Conservation (phyloP, 2,113 vertebrate genomes). For the Eurystomus gularis region DNA sequence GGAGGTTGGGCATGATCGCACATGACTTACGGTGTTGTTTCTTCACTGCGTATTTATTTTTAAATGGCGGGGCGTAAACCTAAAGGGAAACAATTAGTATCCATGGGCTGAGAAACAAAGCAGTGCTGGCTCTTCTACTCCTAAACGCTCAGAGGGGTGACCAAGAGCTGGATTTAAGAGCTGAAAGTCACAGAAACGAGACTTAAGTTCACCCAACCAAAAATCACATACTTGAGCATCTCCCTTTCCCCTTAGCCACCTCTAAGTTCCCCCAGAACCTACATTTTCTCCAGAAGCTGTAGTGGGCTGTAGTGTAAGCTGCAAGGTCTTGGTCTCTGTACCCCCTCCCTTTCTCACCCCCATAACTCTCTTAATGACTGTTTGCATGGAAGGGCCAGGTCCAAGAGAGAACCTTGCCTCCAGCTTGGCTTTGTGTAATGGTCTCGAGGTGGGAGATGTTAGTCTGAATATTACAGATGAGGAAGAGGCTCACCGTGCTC, state of each 20-base stretch:
- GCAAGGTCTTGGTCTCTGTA: neutral
- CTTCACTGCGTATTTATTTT: neutral
- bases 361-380: neutral
- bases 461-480: neutral
- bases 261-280: neutral
- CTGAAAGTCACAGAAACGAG: neutral
- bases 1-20: neutral
- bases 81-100: slow-evolving; percentile 35
- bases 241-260: neutral
- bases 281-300: neutral
- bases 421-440: neutral
- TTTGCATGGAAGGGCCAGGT: neutral
- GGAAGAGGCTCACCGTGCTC: neutral
- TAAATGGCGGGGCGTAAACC: neutral
- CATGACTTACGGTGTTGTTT: slow-evolving; percentile 41
- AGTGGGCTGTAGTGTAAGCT: neutral
- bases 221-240: neutral
- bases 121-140: neutral
- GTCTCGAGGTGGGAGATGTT: neutral
- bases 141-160: neutral
- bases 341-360: neutral
- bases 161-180: neutral
- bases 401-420: neutral
- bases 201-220: neutral
- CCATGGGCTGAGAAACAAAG: neutral